Conservation (phyloP, 2,888 invertebrate species). For the Brachylomia viminalis region DNA sequence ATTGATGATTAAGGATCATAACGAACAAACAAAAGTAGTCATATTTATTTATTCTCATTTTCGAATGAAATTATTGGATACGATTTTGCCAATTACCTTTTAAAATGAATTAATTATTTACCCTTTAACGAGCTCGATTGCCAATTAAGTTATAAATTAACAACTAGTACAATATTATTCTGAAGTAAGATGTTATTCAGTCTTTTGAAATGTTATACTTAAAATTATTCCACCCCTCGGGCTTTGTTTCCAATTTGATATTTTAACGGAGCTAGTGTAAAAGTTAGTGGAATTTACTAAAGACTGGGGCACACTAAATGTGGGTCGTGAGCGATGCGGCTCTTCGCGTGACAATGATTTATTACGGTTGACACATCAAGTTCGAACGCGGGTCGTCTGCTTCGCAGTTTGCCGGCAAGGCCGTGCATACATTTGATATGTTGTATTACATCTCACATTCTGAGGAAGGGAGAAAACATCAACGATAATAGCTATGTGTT, state of each 20-base stretch:
- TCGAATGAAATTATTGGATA: neutral
- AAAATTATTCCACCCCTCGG: conserved; percentile 14
- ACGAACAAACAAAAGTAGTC: neutral
- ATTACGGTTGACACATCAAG: conserved; percentile 13
- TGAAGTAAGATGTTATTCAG: conserved; percentile 16
- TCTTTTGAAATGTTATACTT: conserved; percentile 37
- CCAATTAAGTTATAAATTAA: conserved; percentile 49
- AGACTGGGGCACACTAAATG: conserved; percentile 11
- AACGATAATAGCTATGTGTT: neutral
- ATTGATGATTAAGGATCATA: neutral
- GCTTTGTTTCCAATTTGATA: conserved; percentile 51
- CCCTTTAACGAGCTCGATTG: conserved; percentile 1
- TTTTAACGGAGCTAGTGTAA: conserved; percentile 44
- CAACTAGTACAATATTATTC: conserved; percentile 18
- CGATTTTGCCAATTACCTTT: conserved; percentile 3
- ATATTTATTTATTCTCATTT: neutral
- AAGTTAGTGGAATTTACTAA: conserved; percentile 40
- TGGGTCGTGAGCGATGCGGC: neutral
- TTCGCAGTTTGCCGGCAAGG: neutral
- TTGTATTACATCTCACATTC: neutral
- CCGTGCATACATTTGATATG: neutral
- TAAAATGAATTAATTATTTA: conserved; percentile 28
- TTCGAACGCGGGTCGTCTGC: neutral
- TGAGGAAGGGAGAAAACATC: neutral
- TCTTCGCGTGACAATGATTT: conserved; percentile 16